Conservation (phyloP, 2,888 invertebrate species). For the Erpobdella octoculata region DNA sequence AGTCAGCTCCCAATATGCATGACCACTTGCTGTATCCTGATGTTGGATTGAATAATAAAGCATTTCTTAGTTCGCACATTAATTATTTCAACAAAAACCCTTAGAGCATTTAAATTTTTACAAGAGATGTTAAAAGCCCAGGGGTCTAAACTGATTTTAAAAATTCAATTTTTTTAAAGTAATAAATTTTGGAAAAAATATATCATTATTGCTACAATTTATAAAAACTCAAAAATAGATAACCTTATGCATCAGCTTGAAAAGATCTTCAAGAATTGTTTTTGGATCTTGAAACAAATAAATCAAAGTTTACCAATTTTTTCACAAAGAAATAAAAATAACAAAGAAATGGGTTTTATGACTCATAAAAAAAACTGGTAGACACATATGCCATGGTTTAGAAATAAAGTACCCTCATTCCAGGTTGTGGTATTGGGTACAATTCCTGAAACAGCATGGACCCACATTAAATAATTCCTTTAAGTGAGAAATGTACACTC, state of each 20-base stretch:
- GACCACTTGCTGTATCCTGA: conserved; percentile 5
- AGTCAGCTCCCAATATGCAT: conserved; percentile 13
- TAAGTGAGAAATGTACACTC: too few species aligned
- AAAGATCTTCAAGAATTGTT: neutral
- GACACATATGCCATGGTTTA: neutral
- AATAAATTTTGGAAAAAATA: neutral
- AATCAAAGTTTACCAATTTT: neutral
- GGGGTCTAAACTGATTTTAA: too few species aligned
- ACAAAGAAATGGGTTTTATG: neutral
- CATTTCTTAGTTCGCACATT: too few species aligned
- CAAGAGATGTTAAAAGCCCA: too few species aligned
- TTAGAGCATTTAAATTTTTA: too few species aligned
- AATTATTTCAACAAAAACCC: too few species aligned
- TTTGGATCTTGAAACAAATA: neutral
- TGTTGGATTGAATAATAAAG: neutral
- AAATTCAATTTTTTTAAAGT: too few species aligned
- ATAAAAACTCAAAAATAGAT: neutral
- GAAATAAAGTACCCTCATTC: neutral
- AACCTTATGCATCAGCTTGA: neutral
- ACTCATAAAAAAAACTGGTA: too few species aligned
- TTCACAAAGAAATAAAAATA: neutral
- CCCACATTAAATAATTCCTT: too few species aligned
- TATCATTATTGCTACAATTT: neutral
- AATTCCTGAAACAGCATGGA: too few species aligned
- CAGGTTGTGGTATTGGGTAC: too few species aligned